Evolutionary conservation across 2,113 vertebrate species (phyloP), one percentile per base, ranked within the genome.

Genomic region (Smithornis capensis): DNA sequence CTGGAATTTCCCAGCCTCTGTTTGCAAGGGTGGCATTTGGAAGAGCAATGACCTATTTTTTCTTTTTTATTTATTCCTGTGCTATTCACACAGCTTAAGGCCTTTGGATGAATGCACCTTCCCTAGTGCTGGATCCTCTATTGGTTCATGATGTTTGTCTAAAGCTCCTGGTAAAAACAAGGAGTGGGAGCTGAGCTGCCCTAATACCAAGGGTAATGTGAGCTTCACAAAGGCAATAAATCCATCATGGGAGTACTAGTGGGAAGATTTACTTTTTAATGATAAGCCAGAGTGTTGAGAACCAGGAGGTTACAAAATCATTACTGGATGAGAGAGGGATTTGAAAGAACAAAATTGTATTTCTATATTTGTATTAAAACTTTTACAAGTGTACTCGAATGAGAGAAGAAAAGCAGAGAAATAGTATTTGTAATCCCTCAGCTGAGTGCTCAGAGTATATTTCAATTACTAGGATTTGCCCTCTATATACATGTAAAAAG

Each of bases 61-160:
- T 24, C 63, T 92, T 86, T 92, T 86, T 62, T 25, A 65, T 95
- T 94, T 87, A 24, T 74, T 75, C 64, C 64, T 83, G 47, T 74
- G 71, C 79, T 67, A 1, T 18, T 59, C 55, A 15, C 59, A 44
- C 60, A 71, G 93, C 79, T 40, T 40, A 75, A 63, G 68, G 79
- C 47, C 55, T 55, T 9, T 7, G 87, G 87, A 63, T 44, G 82
- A 80, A 68, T 19, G 50, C 64, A 47, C 18, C 52, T 45, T 79
- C 35, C 70, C 10, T 59, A 29, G 78, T 1, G 75, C 70, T 0
- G 4, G 76, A 55, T 74, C 31, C 71, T 78, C 75, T 47, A 0
- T 0, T 10, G 52, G 67, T 60, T 87, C 79, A 37, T 68, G 89
- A 77, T 7, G 14, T 69, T 65, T 67, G 63, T 65, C 78, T 60